Evolutionary conservation across 2,797 vertebrate genomes (phyloP).

Genomic region (Schizopygopsis pylzovi): DNA sequence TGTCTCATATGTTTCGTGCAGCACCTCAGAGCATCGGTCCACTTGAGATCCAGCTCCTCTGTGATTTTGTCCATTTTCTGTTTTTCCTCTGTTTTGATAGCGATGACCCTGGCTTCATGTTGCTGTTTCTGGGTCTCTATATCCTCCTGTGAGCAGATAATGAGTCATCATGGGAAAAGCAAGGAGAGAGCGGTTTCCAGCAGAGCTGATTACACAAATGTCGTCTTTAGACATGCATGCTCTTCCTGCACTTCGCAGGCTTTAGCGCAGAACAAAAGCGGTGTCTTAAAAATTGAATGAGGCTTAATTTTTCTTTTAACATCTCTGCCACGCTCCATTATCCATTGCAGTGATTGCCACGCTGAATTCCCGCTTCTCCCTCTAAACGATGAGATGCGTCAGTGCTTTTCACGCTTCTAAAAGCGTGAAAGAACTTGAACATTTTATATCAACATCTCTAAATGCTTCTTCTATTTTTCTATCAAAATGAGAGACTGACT

Average conservation of each 20-base stretch:
- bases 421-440: neutral
- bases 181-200: conserved; percentile 31
- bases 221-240: conserved; percentile 31
- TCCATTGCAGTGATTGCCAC: conserved; percentile 40
- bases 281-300: conserved; percentile 49
- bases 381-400: conserved; percentile 10
- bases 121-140: conserved; percentile 92
- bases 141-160: conserved; percentile 80
- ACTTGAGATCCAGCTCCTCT: conserved; percentile 92
- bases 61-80: conserved; percentile 93
- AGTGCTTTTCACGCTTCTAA: conserved; percentile 23
- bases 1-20: neutral
- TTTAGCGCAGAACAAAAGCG: conserved; percentile 34
- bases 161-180: conserved; percentile 42
- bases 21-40: conserved; percentile 94
- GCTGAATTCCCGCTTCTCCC: neutral
- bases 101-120: conserved; percentile 86
- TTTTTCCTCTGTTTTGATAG: conserved; percentile 91
- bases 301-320: conserved; percentile 56
- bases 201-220: conserved; percentile 49
- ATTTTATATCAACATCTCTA: conserved; percentile 22
- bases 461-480: conserved; percentile 6
- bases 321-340: conserved; percentile 37
- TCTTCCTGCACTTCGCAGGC: conserved; percentile 31
- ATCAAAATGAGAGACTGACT: neutral